These are phyloP conservation scores for Synanceia verrucosa DNA, from an alignment of 2,797 vertebrate genomes.

Conservation along the genomic window DNA sequence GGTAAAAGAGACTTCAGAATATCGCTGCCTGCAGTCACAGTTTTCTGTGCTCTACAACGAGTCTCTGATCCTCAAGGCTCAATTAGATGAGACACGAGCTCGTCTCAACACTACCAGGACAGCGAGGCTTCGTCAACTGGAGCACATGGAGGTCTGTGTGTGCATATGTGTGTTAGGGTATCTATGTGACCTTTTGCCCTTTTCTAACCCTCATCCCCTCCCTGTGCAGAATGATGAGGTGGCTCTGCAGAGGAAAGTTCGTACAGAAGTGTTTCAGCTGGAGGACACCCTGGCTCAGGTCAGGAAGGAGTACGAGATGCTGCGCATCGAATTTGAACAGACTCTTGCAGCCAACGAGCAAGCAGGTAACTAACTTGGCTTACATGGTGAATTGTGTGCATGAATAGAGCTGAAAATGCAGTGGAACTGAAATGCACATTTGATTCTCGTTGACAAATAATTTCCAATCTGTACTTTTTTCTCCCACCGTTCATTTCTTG, in stretches of 20 bases:
- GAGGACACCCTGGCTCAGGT: slow-evolving; percentile 98
- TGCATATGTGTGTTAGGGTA: not conserved
- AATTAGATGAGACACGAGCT: slow-evolving; percentile 93
- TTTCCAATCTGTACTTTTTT: not conserved
- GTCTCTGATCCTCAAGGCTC: slow-evolving; percentile 93
- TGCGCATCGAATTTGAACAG: slow-evolving; percentile 98
- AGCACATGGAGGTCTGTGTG: slow-evolving; percentile 91
- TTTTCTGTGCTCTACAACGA: slow-evolving; percentile 98
- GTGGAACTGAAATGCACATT: not conserved
- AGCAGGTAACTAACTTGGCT: slow-evolving; percentile 84
- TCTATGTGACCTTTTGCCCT: not conserved
- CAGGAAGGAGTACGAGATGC: slow-evolving; percentile 98
- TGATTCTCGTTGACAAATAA: not conserved
- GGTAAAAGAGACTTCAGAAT: slow-evolving; percentile 94
- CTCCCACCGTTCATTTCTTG: not conserved
- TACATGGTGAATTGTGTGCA: not conserved
- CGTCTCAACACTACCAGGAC: slow-evolving; percentile 93
- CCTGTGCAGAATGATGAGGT: slow-evolving; percentile 92
- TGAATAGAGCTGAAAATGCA: not conserved
- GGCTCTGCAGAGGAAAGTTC: slow-evolving; percentile 94
- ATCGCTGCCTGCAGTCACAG: slow-evolving; percentile 97
- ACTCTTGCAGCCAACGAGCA: slow-evolving; percentile 97
- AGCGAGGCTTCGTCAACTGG: slow-evolving; percentile 94
- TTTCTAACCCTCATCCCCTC: not conserved
- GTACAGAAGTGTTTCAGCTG: slow-evolving; percentile 96